Evolutionary conservation across 2,113 vertebrate species (phyloP).

Genomic region (Romanogobio albipinnatus): DNA sequence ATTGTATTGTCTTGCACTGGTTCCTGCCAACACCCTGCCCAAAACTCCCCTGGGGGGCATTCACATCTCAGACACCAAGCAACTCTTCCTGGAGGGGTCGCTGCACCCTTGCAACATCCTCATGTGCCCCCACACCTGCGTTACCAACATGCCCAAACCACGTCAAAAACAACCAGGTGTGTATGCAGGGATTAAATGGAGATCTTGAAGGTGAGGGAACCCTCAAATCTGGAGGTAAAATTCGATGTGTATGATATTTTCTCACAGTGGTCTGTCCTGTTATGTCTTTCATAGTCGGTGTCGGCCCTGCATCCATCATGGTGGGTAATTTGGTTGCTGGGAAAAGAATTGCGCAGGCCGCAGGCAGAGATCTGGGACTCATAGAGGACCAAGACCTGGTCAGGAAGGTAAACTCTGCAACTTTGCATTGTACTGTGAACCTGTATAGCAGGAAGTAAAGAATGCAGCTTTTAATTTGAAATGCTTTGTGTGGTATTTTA

Average conservation of each 20-base stretch:
- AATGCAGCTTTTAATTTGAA: neutral
- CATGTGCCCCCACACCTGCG: slow-evolving; percentile 97
- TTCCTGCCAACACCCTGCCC: slow-evolving; percentile 95
- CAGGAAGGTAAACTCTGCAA: slow-evolving; percentile 83
- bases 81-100: slow-evolving; percentile 93
- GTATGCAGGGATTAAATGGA: slow-evolving; percentile 21
- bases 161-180: slow-evolving; percentile 96
- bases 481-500: slow-evolving; percentile 66
- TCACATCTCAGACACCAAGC: slow-evolving; percentile 95
- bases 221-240: neutral
- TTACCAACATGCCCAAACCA: slow-evolving; percentile 97
- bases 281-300: slow-evolving; percentile 75
- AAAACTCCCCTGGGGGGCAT: slow-evolving; percentile 96
- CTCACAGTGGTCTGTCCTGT: neutral
- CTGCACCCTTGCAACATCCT: slow-evolving; percentile 98
- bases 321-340: slow-evolving; percentile 98
- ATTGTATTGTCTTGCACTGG: slow-evolving; percentile 94
- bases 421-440: neutral
- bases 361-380: slow-evolving; percentile 94
- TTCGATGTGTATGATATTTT: neutral
- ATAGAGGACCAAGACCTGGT: slow-evolving; percentile 95
- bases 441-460: neutral
- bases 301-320: slow-evolving; percentile 96
- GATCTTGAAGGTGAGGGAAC: neutral
- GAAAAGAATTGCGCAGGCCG: slow-evolving; percentile 95